Evolutionary conservation across 2,113 vertebrate genomes (phyloP), one percentile per base, ranked within the genome.

Genomic region (Microcebus griseorufus): DNA sequence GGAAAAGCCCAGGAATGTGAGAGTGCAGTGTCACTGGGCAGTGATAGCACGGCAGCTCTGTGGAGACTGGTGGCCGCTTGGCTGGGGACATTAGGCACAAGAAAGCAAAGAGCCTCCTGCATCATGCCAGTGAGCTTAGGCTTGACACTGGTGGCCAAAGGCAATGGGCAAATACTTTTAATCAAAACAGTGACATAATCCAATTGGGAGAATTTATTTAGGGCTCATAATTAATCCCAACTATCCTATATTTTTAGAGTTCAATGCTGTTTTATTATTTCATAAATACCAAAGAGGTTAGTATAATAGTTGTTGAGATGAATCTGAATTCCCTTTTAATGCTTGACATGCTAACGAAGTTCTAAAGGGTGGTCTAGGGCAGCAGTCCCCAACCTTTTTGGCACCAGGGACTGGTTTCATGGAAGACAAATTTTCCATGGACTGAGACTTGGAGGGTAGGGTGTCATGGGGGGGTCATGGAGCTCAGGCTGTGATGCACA

Each of bases 1-100:
- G 94, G 93, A 95, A 90, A 95, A 88, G 69, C 93, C 75, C 93
- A 87, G 78, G 91, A 95, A 96, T 94, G 88, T 65, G 51, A 58
- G 32, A 29, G 5, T 10, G 9, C 5, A 3, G 62, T 48, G 11
- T 76, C 22, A 10, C 34, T 27, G 45, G 53, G 48, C 11, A 29
- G 69, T 22, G 22, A 45, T 2, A 39, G 23, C 1, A 25, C 16
- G 13, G 3, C 37, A 58, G 37, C 34, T 45, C 79, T 18, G 3
- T 45, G 42, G 32, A 48, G 42, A 45, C 37, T n/a, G 14, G 60
- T 25, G 34, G n/a, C 72, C 27, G 45, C 60, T 3, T 53, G 34
- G 10, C 37, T 23, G 42, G 64, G 69, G 17, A 39, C 51, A 23
- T 2, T 22, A 27, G 8, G 3, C 60, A 32, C 45, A 84, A 39